Evolutionary conservation across 2,888 invertebrate genomes (phyloP).

Genomic region (Myathropa florea): DNA sequence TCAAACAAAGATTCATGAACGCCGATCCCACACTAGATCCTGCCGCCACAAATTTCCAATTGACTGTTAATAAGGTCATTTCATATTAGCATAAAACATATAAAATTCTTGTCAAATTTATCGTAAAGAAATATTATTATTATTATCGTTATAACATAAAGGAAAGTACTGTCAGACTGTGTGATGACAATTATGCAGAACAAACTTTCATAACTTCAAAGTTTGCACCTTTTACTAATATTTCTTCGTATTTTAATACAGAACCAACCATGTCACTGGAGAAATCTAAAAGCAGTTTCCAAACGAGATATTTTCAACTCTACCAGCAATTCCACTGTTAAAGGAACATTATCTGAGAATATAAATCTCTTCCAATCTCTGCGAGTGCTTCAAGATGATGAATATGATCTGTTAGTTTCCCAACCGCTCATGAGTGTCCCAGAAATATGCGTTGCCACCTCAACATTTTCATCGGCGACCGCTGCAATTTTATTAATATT

Average conservation of each 20-base stretch:
- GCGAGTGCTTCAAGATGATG: slow-evolving; percentile 91
- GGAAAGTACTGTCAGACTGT: too few relatives aligned
- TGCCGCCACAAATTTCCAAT: too few relatives aligned
- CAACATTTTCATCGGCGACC: slow-evolving; percentile 86
- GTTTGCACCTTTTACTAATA: background rate
- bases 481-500: slow-evolving; percentile 86
- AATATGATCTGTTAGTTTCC: slow-evolving; percentile 80
- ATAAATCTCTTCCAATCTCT: slow-evolving; percentile 94
- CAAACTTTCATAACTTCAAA: too few relatives aligned
- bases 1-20: too few relatives aligned
- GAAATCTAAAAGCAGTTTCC: slow-evolving; percentile 90
- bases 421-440: slow-evolving; percentile 70
- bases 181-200: too few relatives aligned
- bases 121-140: too few relatives aligned
- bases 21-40: too few relatives aligned
- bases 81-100: too few relatives aligned
- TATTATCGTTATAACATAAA: too few relatives aligned
- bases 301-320: slow-evolving; percentile 85
- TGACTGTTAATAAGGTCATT: too few relatives aligned
- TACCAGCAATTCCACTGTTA: slow-evolving; percentile 80
- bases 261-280: slow-evolving; percentile 97
- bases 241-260: slow-evolving; percentile 77
- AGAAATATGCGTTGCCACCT: slow-evolving; percentile 85
- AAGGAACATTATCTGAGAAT: slow-evolving; percentile 87
- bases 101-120: too few relatives aligned